Evolutionary conservation across 2,888 invertebrate species (phyloP), one percentile per base, ranked within the genome.

Genomic region (Leptothorax acervorum): DNA sequence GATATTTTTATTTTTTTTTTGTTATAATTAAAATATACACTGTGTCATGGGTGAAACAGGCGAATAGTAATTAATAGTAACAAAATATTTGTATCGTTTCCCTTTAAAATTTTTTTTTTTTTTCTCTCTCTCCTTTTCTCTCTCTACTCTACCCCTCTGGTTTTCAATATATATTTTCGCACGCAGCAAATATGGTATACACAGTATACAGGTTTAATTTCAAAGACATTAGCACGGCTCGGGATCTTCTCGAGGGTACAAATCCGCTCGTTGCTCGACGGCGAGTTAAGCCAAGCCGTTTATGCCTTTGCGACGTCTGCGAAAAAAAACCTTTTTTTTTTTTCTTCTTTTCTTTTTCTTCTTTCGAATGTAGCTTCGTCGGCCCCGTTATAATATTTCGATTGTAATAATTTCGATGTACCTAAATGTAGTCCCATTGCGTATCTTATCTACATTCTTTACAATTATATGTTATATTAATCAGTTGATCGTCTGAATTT

Each of bases 1-100:
- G 53, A 55, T 84, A 90, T 90, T 90, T 90, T 93, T 93, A 93
- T 92, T 90, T 88, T 90, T 89, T 35, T 92, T 93, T 93, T 92
- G 93, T 93, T 94, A 94, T 94, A 94, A 94, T 94, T 95, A 94
- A 95, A 95, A 95, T 94, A 95, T 95, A 95, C 94, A 95, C 92
- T 94, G 94, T 94, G 94, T 94, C 94, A 94, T 95, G 95, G 94
- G 93, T 93, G 94, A 94, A 94, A 94, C 94, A 94, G 94, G 94
- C 94, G 93, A 94, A 94, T 94, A 94, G 93, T 93, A 94, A 93
- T 93, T 93, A 94, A 93, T 93, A 93, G 94, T 95, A 94, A 95
- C 94, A 95, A 95, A 94, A 94, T 95, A 94, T 94, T 93, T 92
- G 92, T 93, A 92, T 93, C 88, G 86, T 90, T 87, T 89, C 91